phyloP scores from a whole-genome alignment of 1,140 invertebrate species.

The Chironomus tepperi region DNA sequence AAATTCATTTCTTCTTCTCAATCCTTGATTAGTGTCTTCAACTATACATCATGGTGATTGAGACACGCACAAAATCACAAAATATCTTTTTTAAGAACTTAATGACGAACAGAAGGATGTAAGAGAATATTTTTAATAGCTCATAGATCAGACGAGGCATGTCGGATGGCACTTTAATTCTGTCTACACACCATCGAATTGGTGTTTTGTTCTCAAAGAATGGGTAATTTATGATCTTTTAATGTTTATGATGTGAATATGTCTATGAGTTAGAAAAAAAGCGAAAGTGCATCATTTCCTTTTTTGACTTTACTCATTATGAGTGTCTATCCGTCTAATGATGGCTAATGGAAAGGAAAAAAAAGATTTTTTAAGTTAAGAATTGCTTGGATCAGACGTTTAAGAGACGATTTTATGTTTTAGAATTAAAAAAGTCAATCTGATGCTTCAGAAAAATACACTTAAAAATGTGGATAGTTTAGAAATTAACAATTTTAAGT shows the following conservation, averaged over 20 bases:
- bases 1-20: conserved; percentile 1
- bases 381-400: too few species aligned
- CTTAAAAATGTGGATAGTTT: too few species aligned
- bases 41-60: neutral
- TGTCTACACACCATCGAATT: neutral
- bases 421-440: too few species aligned
- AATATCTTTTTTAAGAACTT: neutral
- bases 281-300: conserved; percentile 21
- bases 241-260: neutral
- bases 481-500: too few species aligned
- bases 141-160: neutral
- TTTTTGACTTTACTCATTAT: neutral
- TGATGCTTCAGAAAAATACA: too few species aligned
- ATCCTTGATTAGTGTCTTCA: neutral
- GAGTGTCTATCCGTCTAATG: conserved; percentile 9
- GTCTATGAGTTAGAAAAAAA: neutral
- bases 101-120: conserved; percentile 12
- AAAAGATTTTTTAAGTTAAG: neutral
- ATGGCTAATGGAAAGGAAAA: conserved; percentile 14
- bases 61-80: neutral
- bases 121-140: conserved; percentile 1
- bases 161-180: neutral
- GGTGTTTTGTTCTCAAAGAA: neutral
- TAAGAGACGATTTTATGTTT: too few species aligned
- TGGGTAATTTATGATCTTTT: conserved; percentile 1